Evolutionary conservation across 2,797 vertebrate species (phyloP), one percentile per base, ranked within the genome.

Genomic region (Falco cherrug): DNA sequence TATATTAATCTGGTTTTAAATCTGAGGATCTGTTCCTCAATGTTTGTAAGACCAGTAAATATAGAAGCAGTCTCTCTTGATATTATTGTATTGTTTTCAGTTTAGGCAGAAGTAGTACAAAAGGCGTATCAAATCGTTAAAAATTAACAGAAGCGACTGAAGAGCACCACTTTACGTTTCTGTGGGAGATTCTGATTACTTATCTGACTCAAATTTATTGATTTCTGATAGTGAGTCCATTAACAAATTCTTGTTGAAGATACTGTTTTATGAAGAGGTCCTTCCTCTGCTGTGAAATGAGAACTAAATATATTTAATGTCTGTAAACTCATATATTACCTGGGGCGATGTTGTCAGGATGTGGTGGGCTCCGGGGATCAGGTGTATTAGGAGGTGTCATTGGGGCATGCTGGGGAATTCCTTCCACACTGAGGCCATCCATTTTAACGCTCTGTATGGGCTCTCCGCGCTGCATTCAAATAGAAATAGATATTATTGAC

Each of bases 271-370:
- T 41, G 28, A 65, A 70, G 50, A 43, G 21, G 3, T 59, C 4
- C 5, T 76, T 83, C 41, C 21, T 63, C 16, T 83, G 45, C 57
- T 74, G 8, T 41, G 61, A 47, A 61, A 26, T 12, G n/a, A 70
- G 28, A 57, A 16, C 14, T 28, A 70, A 63, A 13, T 17, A 8
- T 7, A 1, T 26, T 61, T 13, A 3, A 9, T 37, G 22, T 54
- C 11, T 39, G 29, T 9, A 61, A 53, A 56, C 13, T 35, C 29
- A 4, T 31, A 0, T 3, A 59, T 97, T 98, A 99, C 99, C 99
- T 94, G 99, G 99, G 45, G 99, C 99, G 9, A 99, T 99, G 85
- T 81, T 98, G 75, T 98, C 98, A 63, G 99, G 99, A 95, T 99
- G 98, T 17, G 98, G 98, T 73, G 96, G 98, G 56, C 94, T 98